Evolutionary conservation across 2,113 vertebrate species (phyloP).

Genomic region (Caretta caretta): DNA sequence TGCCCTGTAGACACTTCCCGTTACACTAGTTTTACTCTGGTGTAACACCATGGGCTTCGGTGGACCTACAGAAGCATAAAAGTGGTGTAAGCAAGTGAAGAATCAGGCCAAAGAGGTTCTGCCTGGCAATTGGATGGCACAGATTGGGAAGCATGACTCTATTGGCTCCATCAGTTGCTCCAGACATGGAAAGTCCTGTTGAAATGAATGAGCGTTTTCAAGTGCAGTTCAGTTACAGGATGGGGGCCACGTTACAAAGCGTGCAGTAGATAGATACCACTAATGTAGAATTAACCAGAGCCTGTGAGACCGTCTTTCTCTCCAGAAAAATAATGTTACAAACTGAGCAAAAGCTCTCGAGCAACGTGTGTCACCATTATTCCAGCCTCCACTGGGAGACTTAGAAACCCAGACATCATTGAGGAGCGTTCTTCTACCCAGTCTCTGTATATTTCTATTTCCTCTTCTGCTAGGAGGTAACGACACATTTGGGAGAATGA

Average conservation of each 20-base stretch:
- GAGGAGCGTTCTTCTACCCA: neutral
- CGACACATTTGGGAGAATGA: neutral
- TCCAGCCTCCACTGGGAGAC: neutral
- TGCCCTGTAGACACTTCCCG: neutral
- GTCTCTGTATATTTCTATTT: neutral
- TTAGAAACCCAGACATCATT: neutral
- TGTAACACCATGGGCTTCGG: neutral
- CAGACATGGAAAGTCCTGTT: neutral
- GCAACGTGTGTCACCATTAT: rapidly evolving
- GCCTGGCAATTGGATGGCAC: no score
- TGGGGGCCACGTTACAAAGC: neutral
- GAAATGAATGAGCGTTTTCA: neutral
- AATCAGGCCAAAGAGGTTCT: neutral
- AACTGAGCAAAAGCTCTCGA: neutral
- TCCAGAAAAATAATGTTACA: neutral
- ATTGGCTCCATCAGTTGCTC: neutral
- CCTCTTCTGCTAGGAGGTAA: neutral
- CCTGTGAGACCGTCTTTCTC: neutral
- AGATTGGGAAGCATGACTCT: neutral
- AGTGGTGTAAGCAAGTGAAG: rapidly evolving
- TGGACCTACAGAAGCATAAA: neutral
- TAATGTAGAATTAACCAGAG: neutral
- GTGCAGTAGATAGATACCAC: neutral
- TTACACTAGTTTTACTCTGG: neutral
- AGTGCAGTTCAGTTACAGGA: neutral